Percentiles rank a stretch among this genome's conserved stretches.
phyloP scores from a whole-genome alignment of 2,113 vertebrate species.

The Hypomesus transpacificus region DNA sequence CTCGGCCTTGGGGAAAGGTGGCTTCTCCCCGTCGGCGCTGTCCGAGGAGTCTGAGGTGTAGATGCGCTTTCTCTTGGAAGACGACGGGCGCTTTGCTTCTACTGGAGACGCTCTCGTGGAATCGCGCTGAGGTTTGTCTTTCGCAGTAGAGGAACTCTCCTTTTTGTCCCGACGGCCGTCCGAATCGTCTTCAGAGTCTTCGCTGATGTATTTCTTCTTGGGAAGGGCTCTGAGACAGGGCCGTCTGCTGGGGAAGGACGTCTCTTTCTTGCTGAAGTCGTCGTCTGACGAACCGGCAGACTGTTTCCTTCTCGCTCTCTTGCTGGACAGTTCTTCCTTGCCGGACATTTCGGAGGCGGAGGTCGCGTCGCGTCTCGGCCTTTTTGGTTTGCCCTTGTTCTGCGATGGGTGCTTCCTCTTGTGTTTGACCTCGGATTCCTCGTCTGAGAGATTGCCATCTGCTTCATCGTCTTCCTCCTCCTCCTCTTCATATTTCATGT shows the following conservation, averaged over 20 bases:
- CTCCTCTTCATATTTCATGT: conserved; percentile 22
- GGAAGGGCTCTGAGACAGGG: conserved; percentile 55
- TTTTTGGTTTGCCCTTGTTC: conserved; percentile 52
- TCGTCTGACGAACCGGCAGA: conserved; percentile 60
- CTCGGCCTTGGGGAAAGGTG: conserved; percentile 33
- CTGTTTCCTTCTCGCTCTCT: conserved; percentile 55
- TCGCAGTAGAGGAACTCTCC: conserved; percentile 18
- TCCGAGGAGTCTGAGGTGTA: conserved; percentile 71
- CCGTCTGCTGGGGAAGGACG: conserved; percentile 31
- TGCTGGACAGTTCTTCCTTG: conserved; percentile 47
- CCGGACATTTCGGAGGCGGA: conserved; percentile 52
- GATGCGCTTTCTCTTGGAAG: conserved; percentile 65
- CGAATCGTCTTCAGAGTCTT: conserved; percentile 69
- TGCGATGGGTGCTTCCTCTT: conserved; percentile 25
- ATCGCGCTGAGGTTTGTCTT: conserved; percentile 15
- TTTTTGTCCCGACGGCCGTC: conserved; percentile 41
- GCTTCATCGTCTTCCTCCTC: conserved; percentile 26
- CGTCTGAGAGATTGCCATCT: conserved; percentile 46
- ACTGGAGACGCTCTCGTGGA: conserved; percentile 26
- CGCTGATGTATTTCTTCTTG: conserved; percentile 69
- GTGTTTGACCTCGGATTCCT: conserved; percentile 33
- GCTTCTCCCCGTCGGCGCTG: background rate
- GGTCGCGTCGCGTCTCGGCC: background rate
- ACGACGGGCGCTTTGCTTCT: conserved; percentile 33
- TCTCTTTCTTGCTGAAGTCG: conserved; percentile 41